Evolutionary conservation across 2,113 vertebrate species (phyloP), one percentile per base, ranked within the genome.

Genomic region (Penelope pileata): DNA sequence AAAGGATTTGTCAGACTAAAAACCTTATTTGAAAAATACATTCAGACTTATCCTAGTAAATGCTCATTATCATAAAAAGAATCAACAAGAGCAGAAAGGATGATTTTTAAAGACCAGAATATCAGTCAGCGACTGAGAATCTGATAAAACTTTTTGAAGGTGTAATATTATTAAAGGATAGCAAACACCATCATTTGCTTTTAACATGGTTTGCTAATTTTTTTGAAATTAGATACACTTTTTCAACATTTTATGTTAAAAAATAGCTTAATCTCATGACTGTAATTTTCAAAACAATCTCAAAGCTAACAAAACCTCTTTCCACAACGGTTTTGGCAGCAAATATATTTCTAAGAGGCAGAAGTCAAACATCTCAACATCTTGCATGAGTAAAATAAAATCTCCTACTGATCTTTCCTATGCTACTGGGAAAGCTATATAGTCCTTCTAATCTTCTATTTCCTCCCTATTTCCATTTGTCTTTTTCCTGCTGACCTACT

Each of bases 281-380:
- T 59, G 19, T 54, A 93, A 82, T 90, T 91, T 97, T 97, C 88
- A 91, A 89, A 97, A 93, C 72, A 94, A 93, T 86, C 82, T 77
- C 95, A 95, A 88, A 96, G 90, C 86, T 96, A 97, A 97, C 59
- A 84, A 96, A 83, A 70, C 75, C 91, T 95, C 93, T 94, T 88
- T 95, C 87, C 96, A 96, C 86, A 92, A 84, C 95, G 88, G 66
- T 95, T 97, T 94, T 88, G 92, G 91, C 91, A 97, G 97, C 88
- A 96, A 96, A 95, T 69, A 56, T 34, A 66, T 95, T 96, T 96
- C 91, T 92, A 91, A 96, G 87, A 96, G 93, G 96, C 22, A 83
- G 53, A 95, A 88, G 90, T 94, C 94, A 34, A 91, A 67, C 85
- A 91, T 93, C 92, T 78, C 24, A 94, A 79, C 48, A 47, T 13